Evolutionary conservation across 2,797 vertebrate species (phyloP).

Genomic region (Schizothorax lantsangensis): DNA sequence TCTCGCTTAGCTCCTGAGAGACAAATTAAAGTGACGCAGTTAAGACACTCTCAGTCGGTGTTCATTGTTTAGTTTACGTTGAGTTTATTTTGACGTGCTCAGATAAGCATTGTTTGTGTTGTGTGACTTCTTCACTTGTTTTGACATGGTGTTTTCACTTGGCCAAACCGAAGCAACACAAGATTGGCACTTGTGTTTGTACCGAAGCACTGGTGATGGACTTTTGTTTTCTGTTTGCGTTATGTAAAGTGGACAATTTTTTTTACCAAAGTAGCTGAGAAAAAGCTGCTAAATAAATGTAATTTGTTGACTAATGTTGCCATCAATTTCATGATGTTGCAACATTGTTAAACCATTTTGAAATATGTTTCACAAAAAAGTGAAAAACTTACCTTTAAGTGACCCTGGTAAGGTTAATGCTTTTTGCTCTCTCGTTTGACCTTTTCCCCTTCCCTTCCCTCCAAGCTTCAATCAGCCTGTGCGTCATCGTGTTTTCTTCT

Average conservation of each 20-base stretch:
- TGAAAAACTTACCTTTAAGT: slow-evolving; percentile 13
- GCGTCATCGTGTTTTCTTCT: slow-evolving; percentile 59
- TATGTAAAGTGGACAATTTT: neutral
- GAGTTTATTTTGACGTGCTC: slow-evolving; percentile 31
- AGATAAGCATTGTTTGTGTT: slow-evolving; percentile 19
- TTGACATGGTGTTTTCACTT: slow-evolving; percentile 13
- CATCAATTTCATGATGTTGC: neutral
- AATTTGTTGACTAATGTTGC: neutral
- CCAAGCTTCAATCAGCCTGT: slow-evolving; percentile 9
- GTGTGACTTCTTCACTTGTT: slow-evolving; percentile 22
- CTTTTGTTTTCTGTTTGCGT: slow-evolving; percentile 11
- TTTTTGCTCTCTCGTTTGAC: slow-evolving; percentile 41
- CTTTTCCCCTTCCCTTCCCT: slow-evolving; percentile 43
- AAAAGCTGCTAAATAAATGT: neutral
- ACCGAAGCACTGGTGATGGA: neutral
- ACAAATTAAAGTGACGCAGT: slow-evolving; percentile 26
- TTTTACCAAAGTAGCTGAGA: neutral
- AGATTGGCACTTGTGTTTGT: slow-evolving; percentile 4
- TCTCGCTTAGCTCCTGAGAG: slow-evolving; percentile 6
- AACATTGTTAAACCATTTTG: neutral
- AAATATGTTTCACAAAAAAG: neutral
- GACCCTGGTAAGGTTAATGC: neutral
- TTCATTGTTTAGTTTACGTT: neutral
- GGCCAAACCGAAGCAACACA: neutral
- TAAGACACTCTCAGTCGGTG: neutral